Conservation (phyloP, 2,888 invertebrate genomes). For the Didymodactylos carnosus region DNA sequence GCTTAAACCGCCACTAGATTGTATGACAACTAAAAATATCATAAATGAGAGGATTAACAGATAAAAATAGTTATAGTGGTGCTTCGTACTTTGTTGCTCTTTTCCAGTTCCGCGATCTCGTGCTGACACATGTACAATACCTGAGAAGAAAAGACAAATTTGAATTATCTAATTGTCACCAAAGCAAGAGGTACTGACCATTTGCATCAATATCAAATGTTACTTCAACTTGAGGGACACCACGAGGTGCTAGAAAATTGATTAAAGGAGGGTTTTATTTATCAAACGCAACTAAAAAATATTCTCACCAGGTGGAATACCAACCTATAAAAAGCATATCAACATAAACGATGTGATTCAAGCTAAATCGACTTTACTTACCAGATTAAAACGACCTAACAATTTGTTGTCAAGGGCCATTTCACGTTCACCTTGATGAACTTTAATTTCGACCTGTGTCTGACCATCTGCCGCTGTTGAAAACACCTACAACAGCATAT, state of each 20-base stretch:
- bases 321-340: slow-evolving; percentile 31
- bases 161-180: too few relatives aligned
- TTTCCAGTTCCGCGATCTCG: slow-evolving; percentile 95
- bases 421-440: slow-evolving; percentile 92
- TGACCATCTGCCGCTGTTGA: slow-evolving; percentile 98
- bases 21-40: slow-evolving; percentile 61
- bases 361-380: neutral
- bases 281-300: neutral
- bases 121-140: slow-evolving; percentile 95
- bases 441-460: slow-evolving; percentile 97
- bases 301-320: slow-evolving; percentile 40
- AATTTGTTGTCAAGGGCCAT: slow-evolving; percentile 91
- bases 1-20: slow-evolving; percentile 89
- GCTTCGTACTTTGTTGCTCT: slow-evolving; percentile 60
- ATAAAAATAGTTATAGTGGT: too few relatives aligned
- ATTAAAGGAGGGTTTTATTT: neutral
- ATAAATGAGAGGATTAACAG: slow-evolving; percentile 28
- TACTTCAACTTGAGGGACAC: slow-evolving; percentile 85
- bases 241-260: slow-evolving; percentile 72
- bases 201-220: slow-evolving; percentile 99
- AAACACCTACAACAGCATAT: slow-evolving; percentile 44
- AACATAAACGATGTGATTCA: neutral
- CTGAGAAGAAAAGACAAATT: too few relatives aligned
- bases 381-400: slow-evolving; percentile 68
- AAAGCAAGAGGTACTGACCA: too few relatives aligned